Percentiles rank a stretch among this genome's conserved stretches.
Evolutionary conservation across 2,113 vertebrate species (phyloP).

Genomic region (Myrmecophaga tridactyla): DNA sequence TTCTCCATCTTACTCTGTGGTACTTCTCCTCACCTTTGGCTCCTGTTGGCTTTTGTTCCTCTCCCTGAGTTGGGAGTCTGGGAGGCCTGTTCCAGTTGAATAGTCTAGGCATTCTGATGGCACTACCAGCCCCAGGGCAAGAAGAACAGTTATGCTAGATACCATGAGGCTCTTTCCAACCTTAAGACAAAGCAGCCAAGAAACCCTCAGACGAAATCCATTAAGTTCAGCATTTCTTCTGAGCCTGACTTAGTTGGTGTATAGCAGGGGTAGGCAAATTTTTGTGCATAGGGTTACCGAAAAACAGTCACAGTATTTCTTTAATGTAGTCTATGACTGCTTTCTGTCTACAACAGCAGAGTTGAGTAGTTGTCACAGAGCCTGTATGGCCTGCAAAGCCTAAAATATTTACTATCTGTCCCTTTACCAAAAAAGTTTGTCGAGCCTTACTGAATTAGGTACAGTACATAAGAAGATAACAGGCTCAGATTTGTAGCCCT

Average conservation of each 20-base stretch:
- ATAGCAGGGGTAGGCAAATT: not conserved
- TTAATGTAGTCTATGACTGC: not conserved
- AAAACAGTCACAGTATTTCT: not conserved
- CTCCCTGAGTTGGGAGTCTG: not conserved
- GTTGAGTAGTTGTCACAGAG: not conserved
- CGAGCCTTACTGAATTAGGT: not conserved
- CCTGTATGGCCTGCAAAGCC: not conserved
- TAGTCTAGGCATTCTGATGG: not conserved
- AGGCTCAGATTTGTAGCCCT: not conserved
- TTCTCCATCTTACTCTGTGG: not conserved
- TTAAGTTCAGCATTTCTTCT: not conserved
- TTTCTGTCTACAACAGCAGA: not conserved
- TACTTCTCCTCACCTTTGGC: not conserved
- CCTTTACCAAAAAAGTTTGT: not conserved
- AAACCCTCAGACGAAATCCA: not conserved
- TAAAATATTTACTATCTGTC: not conserved
- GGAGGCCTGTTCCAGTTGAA: not conserved
- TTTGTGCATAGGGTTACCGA: slow-evolving; percentile 47
- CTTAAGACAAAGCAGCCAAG: slow-evolving; percentile 2
- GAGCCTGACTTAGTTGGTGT: not conserved
- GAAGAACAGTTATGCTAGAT: not conserved
- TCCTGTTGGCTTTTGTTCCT: not conserved
- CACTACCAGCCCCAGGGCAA: not conserved
- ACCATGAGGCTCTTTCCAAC: not conserved
- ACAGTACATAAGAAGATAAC: not conserved